A percentile compares a stretch with the other conserved stretches of the same genome.
These are phyloP conservation scores for Antedon mediterranea DNA, from an alignment of 53 echinoderm and acorn worm species.

Conservation along the genomic window DNA sequence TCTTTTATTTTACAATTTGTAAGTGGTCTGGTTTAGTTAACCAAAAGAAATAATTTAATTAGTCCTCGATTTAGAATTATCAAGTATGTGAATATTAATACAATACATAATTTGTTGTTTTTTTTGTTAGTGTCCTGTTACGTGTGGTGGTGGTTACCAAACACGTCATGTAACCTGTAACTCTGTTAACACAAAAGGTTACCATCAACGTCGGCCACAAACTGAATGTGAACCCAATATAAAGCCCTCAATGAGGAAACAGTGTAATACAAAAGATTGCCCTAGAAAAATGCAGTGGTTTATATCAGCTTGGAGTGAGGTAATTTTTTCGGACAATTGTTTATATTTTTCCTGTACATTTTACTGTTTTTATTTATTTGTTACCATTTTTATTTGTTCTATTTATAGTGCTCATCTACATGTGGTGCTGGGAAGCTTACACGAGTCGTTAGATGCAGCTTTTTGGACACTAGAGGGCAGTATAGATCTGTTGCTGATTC, in stretches of 20 bases:
- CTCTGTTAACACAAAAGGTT: slow-evolving; percentile 32
- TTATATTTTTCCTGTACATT: no score
- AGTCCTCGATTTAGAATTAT: no score
- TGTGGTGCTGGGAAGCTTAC: slow-evolving; percentile 68
- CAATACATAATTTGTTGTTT: no score
- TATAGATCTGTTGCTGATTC: slow-evolving; percentile 61
- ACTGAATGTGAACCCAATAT: slow-evolving; percentile 25
- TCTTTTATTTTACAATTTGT: no score
- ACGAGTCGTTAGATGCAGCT: slow-evolving; percentile 75
- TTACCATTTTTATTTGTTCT: no score
- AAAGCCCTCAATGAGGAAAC: slow-evolving; percentile 37
- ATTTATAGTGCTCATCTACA: slow-evolving; percentile 57
- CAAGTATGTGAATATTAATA: no score
- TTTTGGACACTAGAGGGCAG: slow-evolving; percentile 72
- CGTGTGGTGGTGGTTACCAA: slow-evolving; percentile 68
- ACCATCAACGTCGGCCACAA: slow-evolving; percentile 26
- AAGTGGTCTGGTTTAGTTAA: no score
- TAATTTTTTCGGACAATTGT: slow-evolving; percentile 24
- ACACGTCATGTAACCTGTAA: slow-evolving; percentile 58
- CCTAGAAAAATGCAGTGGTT: slow-evolving; percentile 93
- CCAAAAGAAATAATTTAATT: no score
- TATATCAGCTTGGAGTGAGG: slow-evolving; percentile 99
- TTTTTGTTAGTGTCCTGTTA: slow-evolving; percentile 60
- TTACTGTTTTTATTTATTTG: no score
- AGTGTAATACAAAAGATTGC: slow-evolving; percentile 57